Evolutionary conservation across 1,140 invertebrate genomes (phyloP).

Genomic region (Pseudomyrmex gracilis): DNA sequence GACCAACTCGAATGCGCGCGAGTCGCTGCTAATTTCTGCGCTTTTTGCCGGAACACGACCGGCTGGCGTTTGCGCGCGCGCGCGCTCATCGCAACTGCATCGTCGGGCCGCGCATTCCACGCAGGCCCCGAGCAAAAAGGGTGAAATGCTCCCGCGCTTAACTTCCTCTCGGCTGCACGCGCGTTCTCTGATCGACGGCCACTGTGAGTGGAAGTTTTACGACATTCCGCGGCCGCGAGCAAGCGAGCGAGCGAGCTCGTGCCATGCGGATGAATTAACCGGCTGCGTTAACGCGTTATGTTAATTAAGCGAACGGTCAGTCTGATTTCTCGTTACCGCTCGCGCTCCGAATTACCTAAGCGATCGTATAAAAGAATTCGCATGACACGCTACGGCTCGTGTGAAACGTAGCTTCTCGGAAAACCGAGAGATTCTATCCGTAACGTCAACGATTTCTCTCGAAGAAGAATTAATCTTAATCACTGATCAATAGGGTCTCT

Average conservation of each 20-base stretch:
- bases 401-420: too few relatives aligned
- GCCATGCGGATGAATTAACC: constrained; percentile 26
- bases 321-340: constrained; percentile 14
- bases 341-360: neutral
- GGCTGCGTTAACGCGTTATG: constrained; percentile 11
- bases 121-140: constrained; percentile 62
- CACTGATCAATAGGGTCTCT: neutral
- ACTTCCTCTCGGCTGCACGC: constrained; percentile 53
- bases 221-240: constrained; percentile 36
- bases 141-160: constrained; percentile 65
- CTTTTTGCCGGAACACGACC: constrained; percentile 49
- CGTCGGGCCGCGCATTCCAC: constrained; percentile 61
- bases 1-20: constrained; percentile 46
- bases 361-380: neutral
- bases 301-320: constrained; percentile 33
- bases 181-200: constrained; percentile 42
- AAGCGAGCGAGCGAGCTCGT: neutral
- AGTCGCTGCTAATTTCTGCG: constrained; percentile 70
- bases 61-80: constrained; percentile 38
- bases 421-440: too few relatives aligned
- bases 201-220: constrained; percentile 24
- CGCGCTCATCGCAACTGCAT: constrained; percentile 21
- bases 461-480: neutral
- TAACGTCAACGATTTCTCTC: neutral
- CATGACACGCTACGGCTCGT: neutral